Conservation (phyloP, 2,113 vertebrate genomes). For the Megalops atlanticus region DNA sequence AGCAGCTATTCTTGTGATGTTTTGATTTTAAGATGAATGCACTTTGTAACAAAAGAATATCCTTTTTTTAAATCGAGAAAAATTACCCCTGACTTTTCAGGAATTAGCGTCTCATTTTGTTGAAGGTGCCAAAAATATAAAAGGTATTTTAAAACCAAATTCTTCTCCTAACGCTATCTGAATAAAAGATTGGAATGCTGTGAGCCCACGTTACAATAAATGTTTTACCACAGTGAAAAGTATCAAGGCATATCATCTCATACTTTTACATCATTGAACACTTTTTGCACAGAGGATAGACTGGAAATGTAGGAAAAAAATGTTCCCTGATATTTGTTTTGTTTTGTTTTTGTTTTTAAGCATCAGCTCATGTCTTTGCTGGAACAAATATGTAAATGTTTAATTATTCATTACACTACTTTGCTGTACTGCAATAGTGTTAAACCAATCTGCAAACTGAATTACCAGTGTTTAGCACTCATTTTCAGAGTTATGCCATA, state of each 20-base stretch:
- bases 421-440: too few species aligned
- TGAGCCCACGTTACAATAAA: too few species aligned
- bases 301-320: too few species aligned
- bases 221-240: neutral
- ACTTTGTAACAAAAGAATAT: conserved; percentile 16
- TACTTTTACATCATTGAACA: too few species aligned
- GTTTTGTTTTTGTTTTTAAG: neutral
- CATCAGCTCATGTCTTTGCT: neutral
- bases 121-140: neutral
- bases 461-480: neutral
- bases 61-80: neutral
- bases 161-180: too few species aligned
- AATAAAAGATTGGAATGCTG: too few species aligned
- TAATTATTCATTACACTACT: neutral
- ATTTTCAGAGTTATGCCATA: too few species aligned
- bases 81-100: neutral
- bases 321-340: too few species aligned
- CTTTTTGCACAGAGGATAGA: too few species aligned
- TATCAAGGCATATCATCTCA: too few species aligned
- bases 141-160: conserved; percentile 5
- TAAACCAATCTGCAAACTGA: neutral
- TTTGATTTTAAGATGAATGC: conserved; percentile 16
- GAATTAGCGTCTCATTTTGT: neutral
- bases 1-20: neutral
- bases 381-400: neutral